Evolutionary conservation across 2,113 vertebrate genomes (phyloP).

Genomic region (Pachyramphus minor): DNA sequence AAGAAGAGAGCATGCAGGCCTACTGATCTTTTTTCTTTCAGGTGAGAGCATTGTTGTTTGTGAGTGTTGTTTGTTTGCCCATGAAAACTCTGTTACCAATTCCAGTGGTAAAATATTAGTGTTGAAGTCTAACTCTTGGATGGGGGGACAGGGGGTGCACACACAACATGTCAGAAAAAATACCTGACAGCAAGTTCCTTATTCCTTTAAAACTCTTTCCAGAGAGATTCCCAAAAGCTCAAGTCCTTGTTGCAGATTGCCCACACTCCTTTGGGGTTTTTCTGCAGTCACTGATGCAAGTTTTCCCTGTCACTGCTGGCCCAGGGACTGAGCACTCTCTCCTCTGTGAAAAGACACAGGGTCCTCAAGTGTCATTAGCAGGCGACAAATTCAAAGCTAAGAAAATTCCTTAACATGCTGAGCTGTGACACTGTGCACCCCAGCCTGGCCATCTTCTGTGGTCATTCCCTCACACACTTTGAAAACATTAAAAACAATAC

Average conservation of each 20-base stretch:
- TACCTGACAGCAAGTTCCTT: not conserved
- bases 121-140: not conserved
- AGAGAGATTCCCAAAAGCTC: not conserved
- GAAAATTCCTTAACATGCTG: not conserved
- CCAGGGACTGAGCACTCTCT: not conserved
- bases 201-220: not conserved
- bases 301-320: not conserved
- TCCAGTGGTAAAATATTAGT: not conserved
- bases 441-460: not conserved
- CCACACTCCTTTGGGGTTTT: not conserved
- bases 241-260: not conserved
- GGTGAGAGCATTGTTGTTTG: not conserved
- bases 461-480: not conserved
- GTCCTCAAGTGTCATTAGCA: not conserved
- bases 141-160: rapidly evolving
- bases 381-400: not conserved
- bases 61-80: not conserved
- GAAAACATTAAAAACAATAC: not conserved
- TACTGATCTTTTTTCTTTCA: not conserved
- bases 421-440: not conserved
- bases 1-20: not conserved
- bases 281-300: not conserved
- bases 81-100: not conserved
- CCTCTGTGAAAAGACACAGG: not conserved
- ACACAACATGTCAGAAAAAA: not conserved